These are phyloP conservation scores for Tursiops truncatus DNA, from an alignment of 2,113 vertebrate genomes.

Conservation along the genomic window DNA sequence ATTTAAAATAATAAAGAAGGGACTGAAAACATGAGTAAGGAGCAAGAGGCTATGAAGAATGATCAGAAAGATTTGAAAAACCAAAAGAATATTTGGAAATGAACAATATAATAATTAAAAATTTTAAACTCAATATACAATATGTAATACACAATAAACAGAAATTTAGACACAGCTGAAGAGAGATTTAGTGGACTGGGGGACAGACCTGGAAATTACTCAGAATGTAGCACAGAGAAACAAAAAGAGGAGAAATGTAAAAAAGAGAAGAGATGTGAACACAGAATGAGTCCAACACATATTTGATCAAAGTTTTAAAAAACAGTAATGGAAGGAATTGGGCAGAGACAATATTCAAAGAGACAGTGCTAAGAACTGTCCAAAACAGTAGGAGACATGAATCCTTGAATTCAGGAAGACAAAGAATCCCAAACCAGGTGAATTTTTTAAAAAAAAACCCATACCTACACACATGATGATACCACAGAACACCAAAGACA, in stretches of 20 bases:
- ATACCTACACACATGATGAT: neutral
- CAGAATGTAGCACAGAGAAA: neutral
- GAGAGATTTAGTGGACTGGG: neutral
- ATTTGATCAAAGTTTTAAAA: neutral
- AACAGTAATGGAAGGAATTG: neutral
- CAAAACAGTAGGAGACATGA: neutral
- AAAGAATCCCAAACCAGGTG: neutral
- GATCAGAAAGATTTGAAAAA: conserved; percentile 22
- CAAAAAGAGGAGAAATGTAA: neutral
- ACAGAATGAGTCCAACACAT: neutral
- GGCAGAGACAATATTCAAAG: neutral
- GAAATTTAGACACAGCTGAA: neutral
- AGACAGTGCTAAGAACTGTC: neutral
- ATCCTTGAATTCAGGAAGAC: neutral
- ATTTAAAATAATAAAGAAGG: neutral
- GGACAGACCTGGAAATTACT: neutral
- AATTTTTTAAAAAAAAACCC: neutral
- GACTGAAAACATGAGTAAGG: neutral
- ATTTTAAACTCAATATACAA: neutral
- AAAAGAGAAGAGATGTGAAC: neutral
- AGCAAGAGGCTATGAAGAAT: neutral
- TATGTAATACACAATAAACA: neutral
- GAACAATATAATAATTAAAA: neutral
- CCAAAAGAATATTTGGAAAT: neutral
- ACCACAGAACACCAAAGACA: neutral